Evolutionary conservation across 2,888 invertebrate species (phyloP).

Genomic region (Melipona beecheii): DNA sequence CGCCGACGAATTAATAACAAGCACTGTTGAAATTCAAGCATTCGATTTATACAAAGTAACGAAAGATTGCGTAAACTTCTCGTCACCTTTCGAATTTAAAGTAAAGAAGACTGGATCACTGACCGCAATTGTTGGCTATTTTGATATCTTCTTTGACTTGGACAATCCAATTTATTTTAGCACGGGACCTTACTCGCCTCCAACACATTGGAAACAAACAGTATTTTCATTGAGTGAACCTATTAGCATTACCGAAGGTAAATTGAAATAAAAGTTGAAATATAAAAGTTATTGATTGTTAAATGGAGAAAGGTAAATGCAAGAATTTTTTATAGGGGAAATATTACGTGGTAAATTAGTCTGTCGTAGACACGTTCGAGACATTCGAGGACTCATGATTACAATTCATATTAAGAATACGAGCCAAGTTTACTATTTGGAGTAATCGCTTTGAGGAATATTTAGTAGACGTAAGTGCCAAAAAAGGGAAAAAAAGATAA

Average conservation of each 20-base stretch:
- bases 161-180: slow-evolving; percentile 89
- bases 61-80: slow-evolving; percentile 90
- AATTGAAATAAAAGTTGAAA: slow-evolving; percentile 22
- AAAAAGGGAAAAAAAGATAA: slow-evolving; percentile 19
- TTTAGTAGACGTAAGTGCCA: slow-evolving; percentile 64
- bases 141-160: slow-evolving; percentile 94
- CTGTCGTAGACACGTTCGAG: slow-evolving; percentile 90
- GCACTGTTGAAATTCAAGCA: slow-evolving; percentile 78
- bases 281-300: background rate
- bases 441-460: slow-evolving; percentile 72
- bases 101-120: slow-evolving; percentile 88
- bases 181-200: slow-evolving; percentile 90
- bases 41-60: slow-evolving; percentile 91
- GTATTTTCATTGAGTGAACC: slow-evolving; percentile 93
- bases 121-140: slow-evolving; percentile 95
- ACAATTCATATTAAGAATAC: slow-evolving; percentile 86
- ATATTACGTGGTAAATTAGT: slow-evolving; percentile 88
- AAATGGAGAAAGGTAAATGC: slow-evolving; percentile 2
- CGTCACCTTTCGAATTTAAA: slow-evolving; percentile 88
- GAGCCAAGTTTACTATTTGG: slow-evolving; percentile 80
- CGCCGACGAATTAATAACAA: slow-evolving; percentile 79
- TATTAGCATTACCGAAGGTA: slow-evolving; percentile 89
- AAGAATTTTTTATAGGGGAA: slow-evolving; percentile 84
- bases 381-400: slow-evolving; percentile 90
- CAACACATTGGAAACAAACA: slow-evolving; percentile 98